phyloP scores from a whole-genome alignment of 2,797 vertebrate species.

The Limosa lapponica region DNA sequence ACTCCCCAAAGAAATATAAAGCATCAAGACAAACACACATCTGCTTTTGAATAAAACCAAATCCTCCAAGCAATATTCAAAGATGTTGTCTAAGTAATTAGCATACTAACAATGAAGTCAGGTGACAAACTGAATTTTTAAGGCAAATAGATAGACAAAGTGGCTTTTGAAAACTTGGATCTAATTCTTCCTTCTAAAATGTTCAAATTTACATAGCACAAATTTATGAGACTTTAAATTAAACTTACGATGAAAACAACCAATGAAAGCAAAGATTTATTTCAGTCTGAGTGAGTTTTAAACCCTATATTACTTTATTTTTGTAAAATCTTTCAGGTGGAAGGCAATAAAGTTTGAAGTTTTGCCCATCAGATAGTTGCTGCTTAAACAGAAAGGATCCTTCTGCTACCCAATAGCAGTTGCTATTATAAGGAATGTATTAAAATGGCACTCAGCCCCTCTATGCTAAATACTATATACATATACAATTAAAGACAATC shows the following conservation, averaged over 20 bases:
- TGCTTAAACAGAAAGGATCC: neutral
- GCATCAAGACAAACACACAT: constrained; percentile 36
- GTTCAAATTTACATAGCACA: neutral
- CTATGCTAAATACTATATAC: neutral
- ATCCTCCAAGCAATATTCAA: constrained; percentile 41
- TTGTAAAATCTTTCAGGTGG: neutral
- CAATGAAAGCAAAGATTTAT: neutral
- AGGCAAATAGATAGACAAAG: constrained; percentile 6
- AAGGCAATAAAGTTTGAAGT: neutral
- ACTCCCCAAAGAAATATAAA: constrained; percentile 17
- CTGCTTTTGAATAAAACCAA: constrained; percentile 49
- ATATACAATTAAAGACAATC: neutral
- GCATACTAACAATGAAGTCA: constrained; percentile 43
- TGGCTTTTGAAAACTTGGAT: neutral
- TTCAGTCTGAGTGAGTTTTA: neutral
- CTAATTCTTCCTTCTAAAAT: constrained; percentile 11
- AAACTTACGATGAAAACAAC: neutral
- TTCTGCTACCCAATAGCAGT: neutral
- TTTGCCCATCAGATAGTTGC: neutral
- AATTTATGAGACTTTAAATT: neutral
- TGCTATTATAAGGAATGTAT: neutral
- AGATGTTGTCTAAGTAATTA: constrained; percentile 51
- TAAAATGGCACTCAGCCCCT: neutral
- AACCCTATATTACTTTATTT: neutral
- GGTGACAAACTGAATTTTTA: constrained; percentile 38